These are phyloP conservation scores for Amazona vittata DNA, from an alignment of 2,113 vertebrate species.

Conservation along the genomic window DNA sequence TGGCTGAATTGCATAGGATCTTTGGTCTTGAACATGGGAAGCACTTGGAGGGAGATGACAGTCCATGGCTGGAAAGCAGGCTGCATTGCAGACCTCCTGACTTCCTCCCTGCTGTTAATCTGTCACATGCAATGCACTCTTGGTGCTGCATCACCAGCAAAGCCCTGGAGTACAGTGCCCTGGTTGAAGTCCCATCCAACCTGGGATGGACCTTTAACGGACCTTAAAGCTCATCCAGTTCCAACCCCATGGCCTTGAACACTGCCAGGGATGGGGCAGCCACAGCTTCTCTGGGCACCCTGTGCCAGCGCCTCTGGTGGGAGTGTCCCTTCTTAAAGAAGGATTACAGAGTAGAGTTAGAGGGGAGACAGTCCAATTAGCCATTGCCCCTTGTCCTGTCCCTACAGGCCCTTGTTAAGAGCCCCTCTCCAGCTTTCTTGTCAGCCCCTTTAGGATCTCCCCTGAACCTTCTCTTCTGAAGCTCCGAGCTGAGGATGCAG, in stretches of 20 bases:
- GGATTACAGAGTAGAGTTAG: too few relatives aligned
- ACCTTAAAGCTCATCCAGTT: too few relatives aligned
- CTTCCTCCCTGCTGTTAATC: not conserved
- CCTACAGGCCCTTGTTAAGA: not conserved
- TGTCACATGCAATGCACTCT: rapidly evolving
- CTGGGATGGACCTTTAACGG: not conserved
- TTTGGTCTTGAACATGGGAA: rapidly evolving
- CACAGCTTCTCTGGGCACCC: not conserved
- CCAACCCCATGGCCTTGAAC: not conserved
- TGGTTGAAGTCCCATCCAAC: not conserved
- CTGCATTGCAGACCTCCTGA: not conserved
- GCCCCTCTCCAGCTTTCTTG: not conserved
- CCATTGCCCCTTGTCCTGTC: not conserved
- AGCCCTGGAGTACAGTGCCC: not conserved
- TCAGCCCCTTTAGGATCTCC: not conserved
- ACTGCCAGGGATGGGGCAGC: not conserved
- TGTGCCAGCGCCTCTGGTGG: not conserved
- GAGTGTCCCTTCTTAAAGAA: too few relatives aligned
- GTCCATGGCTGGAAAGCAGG: not conserved
- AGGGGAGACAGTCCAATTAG: too few relatives aligned
- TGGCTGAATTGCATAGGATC: not conserved
- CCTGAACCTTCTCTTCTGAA: not conserved
- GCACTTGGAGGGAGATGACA: not conserved
- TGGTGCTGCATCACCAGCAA: not conserved
- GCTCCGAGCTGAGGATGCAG: not conserved